Base-by-base conservation (phyloP, 2,888 invertebrate species). In the Fissipunctia ypsillon region DNA sequence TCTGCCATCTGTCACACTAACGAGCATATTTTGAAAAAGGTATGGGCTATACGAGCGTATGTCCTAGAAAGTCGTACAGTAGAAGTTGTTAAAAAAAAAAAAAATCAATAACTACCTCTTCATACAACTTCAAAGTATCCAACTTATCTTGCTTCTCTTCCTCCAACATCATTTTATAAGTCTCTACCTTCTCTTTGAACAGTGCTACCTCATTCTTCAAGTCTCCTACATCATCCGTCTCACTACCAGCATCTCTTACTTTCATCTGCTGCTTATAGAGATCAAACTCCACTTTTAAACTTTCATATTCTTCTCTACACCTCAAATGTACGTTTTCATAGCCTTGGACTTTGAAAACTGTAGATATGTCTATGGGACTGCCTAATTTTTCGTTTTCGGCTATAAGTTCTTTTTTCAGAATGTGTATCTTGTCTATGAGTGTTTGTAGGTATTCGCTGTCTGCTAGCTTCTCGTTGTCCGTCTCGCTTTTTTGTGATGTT, bases 201-300 rank as follows among this genome's bases (percentile, higher is more conserved):
- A 97, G 97, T 60, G 95, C 96, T 76, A 97, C 96, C 90, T 98
- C 97, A 7, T 95, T 95, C 89, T 96, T 97, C 84, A 97, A 94
- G 73, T 96, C 93, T 41, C 94, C 95, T 59, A 94, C 90, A 87
- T 95, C 95, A 66, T 91, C 91, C 7, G 84, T 88, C 38, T 92
- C 93, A 45, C 87, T 89, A 3, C 89, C 90, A n/a, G 84, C 89
- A 22, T 89, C 89, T 66, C 85, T 91, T 28, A 85, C 81, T 78
- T 90, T 92, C 72, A 61, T 69, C 80, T 96, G 94, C 61, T 93
- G 90, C 90, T 97, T 98, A 83, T 97, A 97, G 56, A 95, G 92
- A 81, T 98, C 98, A 88, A 97, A 97, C 86, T 98, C 97, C 57
- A 97, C 95, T 84, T 97, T 97, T 31, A 98, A 90, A 45, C 91